Conservation (phyloP, 2,113 vertebrate species). For the Oreochromis spilurus region DNA sequence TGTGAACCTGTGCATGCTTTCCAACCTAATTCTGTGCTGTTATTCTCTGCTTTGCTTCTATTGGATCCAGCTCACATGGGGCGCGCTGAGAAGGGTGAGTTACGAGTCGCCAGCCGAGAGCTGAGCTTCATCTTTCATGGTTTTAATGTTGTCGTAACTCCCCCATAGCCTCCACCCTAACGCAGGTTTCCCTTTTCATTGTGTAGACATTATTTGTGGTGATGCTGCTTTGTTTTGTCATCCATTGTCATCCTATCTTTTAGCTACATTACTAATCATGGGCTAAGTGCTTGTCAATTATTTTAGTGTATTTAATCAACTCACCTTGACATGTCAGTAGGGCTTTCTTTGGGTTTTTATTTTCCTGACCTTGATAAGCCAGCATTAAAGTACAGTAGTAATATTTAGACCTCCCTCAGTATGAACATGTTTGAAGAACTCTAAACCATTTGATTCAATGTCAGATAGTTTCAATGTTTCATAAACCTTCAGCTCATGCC, state of each 20-base stretch:
- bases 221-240: background rate
- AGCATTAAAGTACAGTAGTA: background rate
- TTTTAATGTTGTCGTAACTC: background rate
- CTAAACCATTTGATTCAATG: background rate
- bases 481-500: background rate
- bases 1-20: constrained; percentile 12
- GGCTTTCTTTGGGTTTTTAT: background rate
- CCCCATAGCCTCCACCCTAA: background rate
- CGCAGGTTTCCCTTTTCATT: background rate
- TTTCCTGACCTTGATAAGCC: background rate
- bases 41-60: constrained; percentile 56
- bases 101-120: constrained; percentile 21
- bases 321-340: background rate
- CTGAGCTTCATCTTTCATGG: constrained; percentile 33
- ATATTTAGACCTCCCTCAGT: background rate
- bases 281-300: background rate
- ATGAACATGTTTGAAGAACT: background rate
- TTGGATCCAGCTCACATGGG: constrained; percentile 68
- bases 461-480: background rate
- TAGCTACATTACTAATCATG: background rate
- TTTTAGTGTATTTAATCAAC: background rate
- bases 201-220: background rate
- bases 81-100: constrained; percentile 71
- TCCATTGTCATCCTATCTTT: background rate
- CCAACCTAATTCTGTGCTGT: constrained; percentile 52